These are phyloP conservation scores for Pogonophryne albipinna DNA, from an alignment of 2,797 vertebrate genomes.

Conservation along the genomic window DNA sequence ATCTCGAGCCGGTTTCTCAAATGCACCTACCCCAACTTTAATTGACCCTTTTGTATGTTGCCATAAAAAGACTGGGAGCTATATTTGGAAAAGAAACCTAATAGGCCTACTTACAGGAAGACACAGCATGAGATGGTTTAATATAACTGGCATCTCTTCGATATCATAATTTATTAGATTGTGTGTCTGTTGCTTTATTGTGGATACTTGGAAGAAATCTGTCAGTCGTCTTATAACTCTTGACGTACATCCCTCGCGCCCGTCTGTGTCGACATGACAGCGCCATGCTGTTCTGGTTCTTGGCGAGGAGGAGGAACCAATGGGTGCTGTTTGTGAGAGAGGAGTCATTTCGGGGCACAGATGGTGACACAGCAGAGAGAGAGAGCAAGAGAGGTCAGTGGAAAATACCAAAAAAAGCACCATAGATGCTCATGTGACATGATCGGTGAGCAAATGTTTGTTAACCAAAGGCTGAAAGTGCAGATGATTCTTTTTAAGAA, in stretches of 20 bases:
- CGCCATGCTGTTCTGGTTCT: constrained; percentile 29
- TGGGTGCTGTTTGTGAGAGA: constrained; percentile 47
- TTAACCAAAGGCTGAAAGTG: background rate
- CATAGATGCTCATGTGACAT: background rate
- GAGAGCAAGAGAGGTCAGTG: background rate
- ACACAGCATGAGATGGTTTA: no score
- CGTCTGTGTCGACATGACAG: background rate
- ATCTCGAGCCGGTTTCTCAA: no score
- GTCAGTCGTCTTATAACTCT: constrained; percentile 4
- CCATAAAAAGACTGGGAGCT: no score
- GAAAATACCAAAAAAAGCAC: constrained; percentile 13
- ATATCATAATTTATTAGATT: background rate
- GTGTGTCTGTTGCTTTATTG: constrained; percentile 4
- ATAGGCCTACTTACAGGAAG: no score
- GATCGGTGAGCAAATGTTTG: background rate
- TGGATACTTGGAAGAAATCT: background rate
- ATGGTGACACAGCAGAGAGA: constrained; percentile 69
- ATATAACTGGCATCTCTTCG: background rate
- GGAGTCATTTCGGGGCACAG: constrained; percentile 60
- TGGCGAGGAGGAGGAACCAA: constrained; percentile 53
- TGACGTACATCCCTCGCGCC: constrained; percentile 39
- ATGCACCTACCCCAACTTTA: no score
- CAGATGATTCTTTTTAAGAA: background rate
- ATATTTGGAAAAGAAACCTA: no score
- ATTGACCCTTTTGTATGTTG: no score